Evolutionary conservation across 2,113 vertebrate genomes (phyloP), one percentile per base, ranked within the genome.

Genomic region (Rhinolophus ferrumequinum): DNA sequence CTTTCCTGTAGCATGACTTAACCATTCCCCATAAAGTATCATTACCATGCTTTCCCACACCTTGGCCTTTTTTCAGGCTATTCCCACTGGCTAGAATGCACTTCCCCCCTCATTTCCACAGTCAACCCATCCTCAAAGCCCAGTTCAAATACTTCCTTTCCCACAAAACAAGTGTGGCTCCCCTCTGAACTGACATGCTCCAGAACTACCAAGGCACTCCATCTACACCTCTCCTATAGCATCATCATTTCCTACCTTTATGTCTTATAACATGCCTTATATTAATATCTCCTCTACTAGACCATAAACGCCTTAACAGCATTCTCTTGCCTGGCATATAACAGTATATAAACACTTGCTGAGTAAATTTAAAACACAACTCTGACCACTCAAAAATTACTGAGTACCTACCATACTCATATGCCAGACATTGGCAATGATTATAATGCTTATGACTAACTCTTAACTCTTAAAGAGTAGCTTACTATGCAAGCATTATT

Each of bases 81-180:
- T 56, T 88, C 26, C 66, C 30, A 87, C 15, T 52, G 21, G 47
- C 35, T 85, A 81, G 54, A 90, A 81, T 92, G 24, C 6, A 24
- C 41, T 10, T 90, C 30, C 73, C 35, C 67, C 24, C 33, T 92
- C 58, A 95, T 92, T 79, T 84, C 72, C 41, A 95, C n/a, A 50
- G 67, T 94, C 56, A 82, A 76, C 62, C 10, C 28, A 94, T 62
- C 69, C 64, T 81, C 52, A 85, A 92, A 92, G 64, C 30, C 41
- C 58, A 64, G 26, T 47, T 94, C 35, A 94, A 89, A 81, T 70
- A 92, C 16, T 62, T 93, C 76, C 76, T 76, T 88, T 92, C 56
- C 47, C 82, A 73, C 41, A 38, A 92, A 95, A 97, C n/a, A 54
- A 92, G 88, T 79, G 10, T 86, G 22, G 50, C 67, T 79, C 70